Evolutionary conservation across 2,797 vertebrate genomes (phyloP).

Genomic region (Falco cherrug): DNA sequence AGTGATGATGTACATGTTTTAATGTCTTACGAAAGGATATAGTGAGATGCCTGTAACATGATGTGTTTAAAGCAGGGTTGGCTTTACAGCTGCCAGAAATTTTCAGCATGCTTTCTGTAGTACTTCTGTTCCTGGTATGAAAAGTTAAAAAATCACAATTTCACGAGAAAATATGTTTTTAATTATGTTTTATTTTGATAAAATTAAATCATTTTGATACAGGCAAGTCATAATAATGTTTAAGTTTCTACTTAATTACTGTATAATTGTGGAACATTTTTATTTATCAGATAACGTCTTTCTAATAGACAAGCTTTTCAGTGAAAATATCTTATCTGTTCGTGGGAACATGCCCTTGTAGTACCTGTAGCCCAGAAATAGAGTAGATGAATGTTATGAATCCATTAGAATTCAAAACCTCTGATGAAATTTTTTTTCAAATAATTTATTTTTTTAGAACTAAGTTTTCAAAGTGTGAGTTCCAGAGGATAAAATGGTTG

Average conservation of each 20-base stretch:
- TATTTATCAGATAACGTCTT: not conserved
- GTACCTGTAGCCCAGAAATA: not conserved
- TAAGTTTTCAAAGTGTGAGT: conserved; percentile 5
- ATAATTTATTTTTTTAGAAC: not conserved
- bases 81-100: not conserved
- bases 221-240: not conserved
- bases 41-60: not conserved
- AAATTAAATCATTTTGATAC: not conserved
- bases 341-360: not conserved
- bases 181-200: not conserved
- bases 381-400: not conserved
- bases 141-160: not conserved
- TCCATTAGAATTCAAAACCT: not conserved
- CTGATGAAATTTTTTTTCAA: not conserved
- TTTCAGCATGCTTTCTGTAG: not conserved
- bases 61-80: not conserved
- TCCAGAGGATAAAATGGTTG: conserved; percentile 24
- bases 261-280: not conserved
- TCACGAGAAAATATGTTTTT: not conserved
- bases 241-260: not conserved
- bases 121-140: not conserved
- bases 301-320: not conserved
- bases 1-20: not conserved
- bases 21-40: not conserved
- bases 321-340: not conserved